Percentiles rank a stretch among this genome's conserved stretches.
Conservation (phyloP, 92 coral and sea anemone species). For the Bergia puertoricense region DNA sequence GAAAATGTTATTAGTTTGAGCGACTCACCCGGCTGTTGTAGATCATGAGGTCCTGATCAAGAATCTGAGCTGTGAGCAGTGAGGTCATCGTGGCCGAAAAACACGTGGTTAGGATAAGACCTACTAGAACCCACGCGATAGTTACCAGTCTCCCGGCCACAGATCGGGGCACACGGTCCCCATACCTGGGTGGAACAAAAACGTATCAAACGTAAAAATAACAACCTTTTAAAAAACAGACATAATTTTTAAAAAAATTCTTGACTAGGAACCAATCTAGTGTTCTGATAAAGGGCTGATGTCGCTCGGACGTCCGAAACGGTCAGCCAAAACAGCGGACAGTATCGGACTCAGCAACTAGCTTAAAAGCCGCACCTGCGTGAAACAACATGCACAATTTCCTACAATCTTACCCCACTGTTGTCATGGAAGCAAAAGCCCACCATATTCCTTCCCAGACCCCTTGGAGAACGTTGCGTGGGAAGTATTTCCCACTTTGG, state of each 20-base stretch:
- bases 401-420: constrained; percentile 82
- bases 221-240: too few relatives aligned
- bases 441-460: constrained; percentile 97
- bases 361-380: background rate
- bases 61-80: constrained; percentile 80
- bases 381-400: background rate
- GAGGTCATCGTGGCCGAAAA: constrained; percentile 94
- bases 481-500: constrained; percentile 78
- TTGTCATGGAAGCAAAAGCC: constrained; percentile 94
- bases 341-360: too few relatives aligned
- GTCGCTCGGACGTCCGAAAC: too few relatives aligned
- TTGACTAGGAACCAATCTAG: too few relatives aligned
- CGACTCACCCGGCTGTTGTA: constrained; percentile 87
- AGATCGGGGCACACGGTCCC: constrained; percentile 87
- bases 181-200: constrained; percentile 60
- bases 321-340: too few relatives aligned
- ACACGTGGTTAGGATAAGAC: constrained; percentile 80
- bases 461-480: constrained; percentile 77
- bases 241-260: too few relatives aligned
- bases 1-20: background rate
- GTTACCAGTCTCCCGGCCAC: constrained; percentile 72
- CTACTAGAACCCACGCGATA: constrained; percentile 84
- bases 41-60: constrained; percentile 66
- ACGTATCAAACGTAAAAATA: too few relatives aligned
- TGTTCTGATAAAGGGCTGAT: too few relatives aligned